Conservation (phyloP, 2,888 invertebrate species). For the Theristus sp. region DNA sequence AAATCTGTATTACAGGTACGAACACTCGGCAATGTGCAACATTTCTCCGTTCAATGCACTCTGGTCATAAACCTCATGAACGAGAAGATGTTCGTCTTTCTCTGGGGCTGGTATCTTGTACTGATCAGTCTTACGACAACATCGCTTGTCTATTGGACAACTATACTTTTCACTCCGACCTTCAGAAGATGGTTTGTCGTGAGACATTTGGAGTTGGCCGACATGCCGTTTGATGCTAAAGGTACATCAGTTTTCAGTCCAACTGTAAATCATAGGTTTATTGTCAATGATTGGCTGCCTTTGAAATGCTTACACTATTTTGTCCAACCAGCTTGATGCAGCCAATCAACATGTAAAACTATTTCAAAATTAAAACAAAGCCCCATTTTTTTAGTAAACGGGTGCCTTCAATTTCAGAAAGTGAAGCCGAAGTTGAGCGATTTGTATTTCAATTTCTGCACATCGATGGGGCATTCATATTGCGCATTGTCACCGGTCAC, state of each 20-base stretch:
- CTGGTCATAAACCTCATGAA: constrained; percentile 21
- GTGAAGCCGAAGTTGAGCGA: background rate
- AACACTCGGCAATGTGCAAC: constrained; percentile 26
- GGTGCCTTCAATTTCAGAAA: background rate
- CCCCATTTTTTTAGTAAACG: background rate
- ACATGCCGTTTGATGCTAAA: constrained; percentile 24
- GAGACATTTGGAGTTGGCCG: constrained; percentile 25
- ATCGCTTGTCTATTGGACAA: constrained; percentile 20
- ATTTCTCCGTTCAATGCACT: constrained; percentile 23
- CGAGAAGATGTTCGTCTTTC: constrained; percentile 17
- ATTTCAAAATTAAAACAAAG: background rate
- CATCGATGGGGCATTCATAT: background rate
- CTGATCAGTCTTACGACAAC: background rate
- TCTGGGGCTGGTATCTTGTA: constrained; percentile 24
- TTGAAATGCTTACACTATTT: no score
- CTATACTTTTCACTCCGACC: constrained; percentile 16
- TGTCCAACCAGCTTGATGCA: no score
- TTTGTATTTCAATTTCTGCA: background rate
- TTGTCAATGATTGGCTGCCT: no score
- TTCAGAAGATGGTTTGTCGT: constrained; percentile 19
- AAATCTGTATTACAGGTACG: constrained; percentile 16
- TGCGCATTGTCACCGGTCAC: background rate
- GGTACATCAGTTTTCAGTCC: background rate
- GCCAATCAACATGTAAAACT: no score
- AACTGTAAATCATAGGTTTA: background rate